Evolutionary conservation across 2,888 invertebrate genomes (phyloP).

Genomic region (Amphipoea lucens): DNA sequence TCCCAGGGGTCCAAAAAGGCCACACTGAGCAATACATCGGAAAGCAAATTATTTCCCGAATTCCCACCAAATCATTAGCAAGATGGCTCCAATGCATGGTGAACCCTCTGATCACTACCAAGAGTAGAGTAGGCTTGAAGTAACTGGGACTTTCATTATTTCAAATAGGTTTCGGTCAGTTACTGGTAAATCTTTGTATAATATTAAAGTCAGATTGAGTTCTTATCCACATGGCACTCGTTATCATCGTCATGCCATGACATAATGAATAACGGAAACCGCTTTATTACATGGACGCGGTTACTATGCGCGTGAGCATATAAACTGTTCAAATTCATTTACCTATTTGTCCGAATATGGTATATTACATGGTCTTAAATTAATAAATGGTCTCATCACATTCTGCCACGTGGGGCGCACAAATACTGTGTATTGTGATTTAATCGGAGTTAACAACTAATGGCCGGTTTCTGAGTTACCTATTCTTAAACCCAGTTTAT

Average conservation of each 20-base stretch:
- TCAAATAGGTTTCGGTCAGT: neutral
- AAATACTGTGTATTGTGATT: neutral
- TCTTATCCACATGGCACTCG: constrained; percentile 8
- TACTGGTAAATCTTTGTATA: neutral
- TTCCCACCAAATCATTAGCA: neutral
- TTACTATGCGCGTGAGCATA: constrained; percentile 44
- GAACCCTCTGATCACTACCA: neutral
- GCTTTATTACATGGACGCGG: neutral
- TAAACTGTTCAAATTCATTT: too few species aligned
- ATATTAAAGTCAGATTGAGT: constrained; percentile 16
- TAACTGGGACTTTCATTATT: neutral
- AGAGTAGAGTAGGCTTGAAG: neutral
- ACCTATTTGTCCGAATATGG: too few species aligned
- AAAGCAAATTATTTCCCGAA: neutral
- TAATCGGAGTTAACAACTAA: constrained; percentile 3
- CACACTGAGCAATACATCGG: neutral
- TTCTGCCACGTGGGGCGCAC: too few species aligned
- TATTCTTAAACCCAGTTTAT: neutral
- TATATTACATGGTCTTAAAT: too few species aligned
- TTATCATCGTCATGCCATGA: constrained; percentile 28
- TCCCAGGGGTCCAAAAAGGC: neutral
- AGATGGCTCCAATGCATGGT: neutral
- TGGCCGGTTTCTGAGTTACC: neutral
- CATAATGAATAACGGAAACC: constrained; percentile 30
- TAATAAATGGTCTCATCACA: too few species aligned